Conservation (phyloP, 1,140 invertebrate genomes). For the Bombus picipes region DNA sequence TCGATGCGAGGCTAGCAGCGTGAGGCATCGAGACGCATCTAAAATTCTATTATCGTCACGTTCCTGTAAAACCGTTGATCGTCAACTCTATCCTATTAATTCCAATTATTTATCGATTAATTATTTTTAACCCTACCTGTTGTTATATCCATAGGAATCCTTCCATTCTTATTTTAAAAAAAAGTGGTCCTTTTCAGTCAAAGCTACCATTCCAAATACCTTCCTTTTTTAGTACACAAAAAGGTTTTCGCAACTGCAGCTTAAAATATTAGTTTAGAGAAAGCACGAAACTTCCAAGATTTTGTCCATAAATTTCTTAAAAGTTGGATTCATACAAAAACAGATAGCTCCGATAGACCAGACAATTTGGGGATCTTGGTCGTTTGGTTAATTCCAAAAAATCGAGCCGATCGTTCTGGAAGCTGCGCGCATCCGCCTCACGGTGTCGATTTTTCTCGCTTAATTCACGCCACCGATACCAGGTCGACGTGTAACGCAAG, state of each 20-base stretch:
- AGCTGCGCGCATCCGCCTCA: not conserved
- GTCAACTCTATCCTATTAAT: not conserved
- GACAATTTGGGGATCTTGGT: not conserved
- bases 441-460: conserved; percentile 48
- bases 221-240: not conserved
- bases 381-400: not conserved
- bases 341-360: not conserved
- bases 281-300: not conserved
- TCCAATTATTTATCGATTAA: not conserved
- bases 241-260: no score
- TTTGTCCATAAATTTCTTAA: not conserved
- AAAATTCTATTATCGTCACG: not conserved
- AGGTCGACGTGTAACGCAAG: conserved; percentile 55
- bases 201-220: not conserved
- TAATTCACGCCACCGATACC: conserved; percentile 48
- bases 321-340: not conserved
- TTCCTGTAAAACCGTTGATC: not conserved
- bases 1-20: conserved; percentile 59
- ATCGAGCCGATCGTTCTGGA: not conserved
- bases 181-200: no score
- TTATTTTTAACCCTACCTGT: conserved; percentile 5
- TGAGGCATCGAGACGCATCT: conserved; percentile 12
- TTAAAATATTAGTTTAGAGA: not conserved
- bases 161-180: not conserved
- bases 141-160: not conserved